Evolutionary conservation across 2,888 invertebrate species (phyloP).

Genomic region (Limnephilus auricula): DNA sequence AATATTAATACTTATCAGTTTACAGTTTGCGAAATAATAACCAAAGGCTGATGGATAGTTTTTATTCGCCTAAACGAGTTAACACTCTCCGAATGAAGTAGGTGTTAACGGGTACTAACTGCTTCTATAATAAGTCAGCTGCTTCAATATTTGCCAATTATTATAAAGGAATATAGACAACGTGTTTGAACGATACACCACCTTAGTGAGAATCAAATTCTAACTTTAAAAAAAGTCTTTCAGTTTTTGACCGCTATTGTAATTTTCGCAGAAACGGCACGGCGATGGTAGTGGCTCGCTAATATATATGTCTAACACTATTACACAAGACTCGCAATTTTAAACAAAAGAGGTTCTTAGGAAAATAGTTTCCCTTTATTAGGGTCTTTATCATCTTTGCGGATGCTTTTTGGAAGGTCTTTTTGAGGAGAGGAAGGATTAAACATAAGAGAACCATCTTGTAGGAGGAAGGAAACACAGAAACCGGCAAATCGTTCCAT

Average conservation of each 20-base stretch:
- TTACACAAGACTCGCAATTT: too few relatives aligned
- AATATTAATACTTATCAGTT: not conserved
- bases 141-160: not conserved
- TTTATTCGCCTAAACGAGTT: not conserved
- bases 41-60: constrained; percentile 2
- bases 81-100: not conserved
- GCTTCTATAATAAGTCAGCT: not conserved
- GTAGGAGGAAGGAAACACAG: too few relatives aligned
- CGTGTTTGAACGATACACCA: not conserved
- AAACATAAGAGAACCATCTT: too few relatives aligned
- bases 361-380: too few relatives aligned
- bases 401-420: too few relatives aligned
- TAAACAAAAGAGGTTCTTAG: too few relatives aligned
- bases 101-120: not conserved
- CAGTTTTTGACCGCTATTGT: not conserved
- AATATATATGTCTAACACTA: too few relatives aligned
- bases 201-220: not conserved
- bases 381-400: too few relatives aligned
- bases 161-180: not conserved
- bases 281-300: too few relatives aligned
- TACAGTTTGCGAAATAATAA: constrained; percentile 23
- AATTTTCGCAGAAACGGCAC: too few relatives aligned
- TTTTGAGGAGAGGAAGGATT: too few relatives aligned
- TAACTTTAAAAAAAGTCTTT: not conserved
- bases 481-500: too few relatives aligned